Evolutionary conservation across 1,140 invertebrate genomes (phyloP).

Genomic region (Akabosia matsudoensis): DNA sequence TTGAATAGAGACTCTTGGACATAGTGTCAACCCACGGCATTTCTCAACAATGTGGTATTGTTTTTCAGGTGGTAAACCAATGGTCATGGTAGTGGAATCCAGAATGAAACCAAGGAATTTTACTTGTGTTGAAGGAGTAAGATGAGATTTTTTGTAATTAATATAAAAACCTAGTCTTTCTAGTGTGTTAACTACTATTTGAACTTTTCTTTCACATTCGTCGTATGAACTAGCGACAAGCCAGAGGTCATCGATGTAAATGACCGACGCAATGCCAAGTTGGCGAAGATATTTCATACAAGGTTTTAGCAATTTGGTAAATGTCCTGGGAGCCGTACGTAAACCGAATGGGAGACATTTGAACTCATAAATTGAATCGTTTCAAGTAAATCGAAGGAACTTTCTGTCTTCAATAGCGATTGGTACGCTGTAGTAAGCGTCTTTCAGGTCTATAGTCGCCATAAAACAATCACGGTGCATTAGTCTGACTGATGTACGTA

Average conservation of each 20-base stretch:
- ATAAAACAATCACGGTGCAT: slow-evolving; percentile 7
- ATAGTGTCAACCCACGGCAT: background rate
- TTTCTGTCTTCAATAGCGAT: background rate
- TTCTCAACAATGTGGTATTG: background rate
- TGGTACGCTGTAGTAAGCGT: slow-evolving; percentile 21
- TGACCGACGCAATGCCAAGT: background rate
- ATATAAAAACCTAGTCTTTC: slow-evolving; percentile 16
- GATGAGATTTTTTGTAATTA: slow-evolving; percentile 19
- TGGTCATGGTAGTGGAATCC: background rate
- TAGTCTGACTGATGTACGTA: background rate
- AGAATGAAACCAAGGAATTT: background rate
- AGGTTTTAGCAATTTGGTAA: slow-evolving; percentile 28
- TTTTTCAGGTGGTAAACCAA: background rate
- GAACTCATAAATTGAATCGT: slow-evolving; percentile 8
- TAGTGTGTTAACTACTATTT: background rate
- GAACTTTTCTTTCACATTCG: background rate
- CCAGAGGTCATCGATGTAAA: background rate
- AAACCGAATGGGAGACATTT: slow-evolving; percentile 19
- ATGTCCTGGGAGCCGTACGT: background rate
- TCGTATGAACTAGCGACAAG: background rate
- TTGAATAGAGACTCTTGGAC: background rate
- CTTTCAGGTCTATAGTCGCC: slow-evolving; percentile 26
- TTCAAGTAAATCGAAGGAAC: slow-evolving; percentile 22
- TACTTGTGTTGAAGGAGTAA: background rate
- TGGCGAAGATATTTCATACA: background rate